These are phyloP conservation scores for Chelon auratus DNA, from an alignment of 2,797 vertebrate species.

Conservation along the genomic window DNA sequence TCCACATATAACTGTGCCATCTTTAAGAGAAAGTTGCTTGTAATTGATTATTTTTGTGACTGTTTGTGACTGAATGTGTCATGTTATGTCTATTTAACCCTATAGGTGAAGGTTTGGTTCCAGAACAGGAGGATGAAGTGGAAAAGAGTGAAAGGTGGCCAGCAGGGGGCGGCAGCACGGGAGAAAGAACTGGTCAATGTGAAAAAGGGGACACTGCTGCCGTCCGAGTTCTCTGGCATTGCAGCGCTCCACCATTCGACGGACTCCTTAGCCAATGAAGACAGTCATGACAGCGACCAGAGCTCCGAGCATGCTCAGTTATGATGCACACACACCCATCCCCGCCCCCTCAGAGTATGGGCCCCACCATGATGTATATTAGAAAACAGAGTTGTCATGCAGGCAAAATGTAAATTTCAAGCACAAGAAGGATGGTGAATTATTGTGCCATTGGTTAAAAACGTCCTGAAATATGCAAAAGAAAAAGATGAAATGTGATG, in stretches of 20 bases:
- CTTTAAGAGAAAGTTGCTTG: slow-evolving; percentile 25
- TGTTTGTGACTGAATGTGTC: slow-evolving; percentile 6
- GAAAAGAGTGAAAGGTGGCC: slow-evolving; percentile 98
- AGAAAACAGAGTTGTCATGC: slow-evolving; percentile 29
- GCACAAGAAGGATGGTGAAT: slow-evolving; percentile 40
- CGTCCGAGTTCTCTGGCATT: slow-evolving; percentile 96
- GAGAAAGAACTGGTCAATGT: slow-evolving; percentile 99
- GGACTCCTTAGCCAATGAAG: slow-evolving; percentile 95
- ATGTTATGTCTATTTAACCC: slow-evolving; percentile 15
- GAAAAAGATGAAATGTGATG: slow-evolving; percentile 34
- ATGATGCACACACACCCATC: slow-evolving; percentile 84
- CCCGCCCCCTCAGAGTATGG: slow-evolving; percentile 52
- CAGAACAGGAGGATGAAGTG: slow-evolving; percentile 99
- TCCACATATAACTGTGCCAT: slow-evolving; percentile 72
- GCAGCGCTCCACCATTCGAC: slow-evolving; percentile 93
- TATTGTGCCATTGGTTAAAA: slow-evolving; percentile 46
- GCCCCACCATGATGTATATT: slow-evolving; percentile 47
- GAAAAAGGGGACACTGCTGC: slow-evolving; percentile 96
- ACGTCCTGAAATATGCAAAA: slow-evolving; percentile 11
- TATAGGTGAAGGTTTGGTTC: slow-evolving; percentile 98
- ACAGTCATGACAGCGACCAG: slow-evolving; percentile 98
- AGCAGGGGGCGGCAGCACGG: slow-evolving; percentile 94
- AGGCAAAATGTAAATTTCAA: slow-evolving; percentile 61
- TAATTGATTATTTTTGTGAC: neutral
- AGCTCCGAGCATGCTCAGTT: slow-evolving; percentile 97